phyloP scores from a whole-genome alignment of 2,113 vertebrate species.

The Protobothrops mucrosquamatus region DNA sequence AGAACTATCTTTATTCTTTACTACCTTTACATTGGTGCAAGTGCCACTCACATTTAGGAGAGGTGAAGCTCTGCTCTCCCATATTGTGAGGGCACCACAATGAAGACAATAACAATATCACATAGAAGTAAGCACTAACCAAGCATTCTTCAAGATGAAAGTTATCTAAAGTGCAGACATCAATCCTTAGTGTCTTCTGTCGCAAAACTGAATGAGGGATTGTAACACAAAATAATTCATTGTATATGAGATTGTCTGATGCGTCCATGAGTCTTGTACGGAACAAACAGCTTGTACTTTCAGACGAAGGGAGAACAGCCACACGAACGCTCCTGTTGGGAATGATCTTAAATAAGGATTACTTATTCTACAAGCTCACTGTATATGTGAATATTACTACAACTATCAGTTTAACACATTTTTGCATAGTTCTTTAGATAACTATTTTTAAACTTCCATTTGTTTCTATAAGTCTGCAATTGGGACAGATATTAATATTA shows the following conservation, averaged over 20 bases:
- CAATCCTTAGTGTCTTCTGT: conserved; percentile 91
- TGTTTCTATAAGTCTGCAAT: background rate
- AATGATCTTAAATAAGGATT: conserved; percentile 13
- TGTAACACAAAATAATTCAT: conserved; percentile 86
- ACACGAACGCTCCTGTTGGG: conserved; percentile 80
- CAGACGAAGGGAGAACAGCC: conserved; percentile 86
- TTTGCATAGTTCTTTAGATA: background rate
- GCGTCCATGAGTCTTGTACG: conserved; percentile 75
- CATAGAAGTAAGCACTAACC: conserved; percentile 69
- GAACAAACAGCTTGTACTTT: conserved; percentile 87
- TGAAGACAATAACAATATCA: background rate
- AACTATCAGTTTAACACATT: background rate
- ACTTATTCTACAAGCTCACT: background rate
- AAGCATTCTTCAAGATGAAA: conserved; percentile 85
- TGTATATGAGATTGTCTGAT: conserved; percentile 76
- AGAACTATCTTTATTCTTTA: background rate
- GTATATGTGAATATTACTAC: background rate
- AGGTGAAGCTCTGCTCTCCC: background rate
- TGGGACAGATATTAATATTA: background rate
- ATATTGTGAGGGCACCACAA: background rate
- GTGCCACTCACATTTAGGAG: background rate
- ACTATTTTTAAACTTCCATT: background rate
- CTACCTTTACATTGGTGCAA: background rate
- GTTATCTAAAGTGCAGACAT: conserved; percentile 80
- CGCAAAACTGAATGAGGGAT: conserved; percentile 81